Conservation (phyloP, 1,140 invertebrate species). For the Drosophila kurseongensis region DNA sequence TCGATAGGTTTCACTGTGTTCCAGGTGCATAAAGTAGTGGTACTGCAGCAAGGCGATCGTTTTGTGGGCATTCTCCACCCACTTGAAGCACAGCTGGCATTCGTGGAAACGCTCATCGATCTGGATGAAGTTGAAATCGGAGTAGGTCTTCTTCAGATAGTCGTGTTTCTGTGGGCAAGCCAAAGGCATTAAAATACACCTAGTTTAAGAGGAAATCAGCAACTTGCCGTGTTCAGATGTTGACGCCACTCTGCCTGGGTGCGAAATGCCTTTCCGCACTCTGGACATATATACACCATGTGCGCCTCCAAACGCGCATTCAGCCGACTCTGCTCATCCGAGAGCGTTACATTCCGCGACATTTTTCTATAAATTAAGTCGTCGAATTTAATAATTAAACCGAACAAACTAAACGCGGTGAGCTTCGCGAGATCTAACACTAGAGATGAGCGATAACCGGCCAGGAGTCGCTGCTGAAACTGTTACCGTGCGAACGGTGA, state of each 20-base stretch:
- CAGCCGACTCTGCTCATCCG: slow-evolving; percentile 64
- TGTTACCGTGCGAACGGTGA: neutral
- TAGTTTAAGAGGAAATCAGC: neutral
- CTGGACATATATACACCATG: slow-evolving; percentile 77
- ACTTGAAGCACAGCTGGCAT: slow-evolving; percentile 73
- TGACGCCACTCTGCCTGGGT: slow-evolving; percentile 77
- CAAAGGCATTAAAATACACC: neutral
- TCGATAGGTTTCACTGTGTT: slow-evolving; percentile 66
- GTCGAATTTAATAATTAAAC: neutral
- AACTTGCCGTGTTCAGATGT: slow-evolving; percentile 64
- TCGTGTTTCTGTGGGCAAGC: slow-evolving; percentile 57
- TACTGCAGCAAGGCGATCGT: slow-evolving; percentile 77
- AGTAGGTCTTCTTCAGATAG: slow-evolving; percentile 65
- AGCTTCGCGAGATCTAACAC: neutral
- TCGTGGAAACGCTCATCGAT: slow-evolving; percentile 75
- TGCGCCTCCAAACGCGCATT: slow-evolving; percentile 73
- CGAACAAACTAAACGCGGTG: slow-evolving; percentile 4
- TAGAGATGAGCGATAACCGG: slow-evolving; percentile 10
- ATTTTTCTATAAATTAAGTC: slow-evolving; percentile 16
- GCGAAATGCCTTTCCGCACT: slow-evolving; percentile 73
- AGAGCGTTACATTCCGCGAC: slow-evolving; percentile 42
- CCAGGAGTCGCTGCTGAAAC: neutral
- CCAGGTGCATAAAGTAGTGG: slow-evolving; percentile 77
- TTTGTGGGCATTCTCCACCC: slow-evolving; percentile 77
- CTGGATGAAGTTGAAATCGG: slow-evolving; percentile 76